phyloP scores from a whole-genome alignment of 2,888 invertebrate genomes.

The Quadroppia sp. region DNA sequence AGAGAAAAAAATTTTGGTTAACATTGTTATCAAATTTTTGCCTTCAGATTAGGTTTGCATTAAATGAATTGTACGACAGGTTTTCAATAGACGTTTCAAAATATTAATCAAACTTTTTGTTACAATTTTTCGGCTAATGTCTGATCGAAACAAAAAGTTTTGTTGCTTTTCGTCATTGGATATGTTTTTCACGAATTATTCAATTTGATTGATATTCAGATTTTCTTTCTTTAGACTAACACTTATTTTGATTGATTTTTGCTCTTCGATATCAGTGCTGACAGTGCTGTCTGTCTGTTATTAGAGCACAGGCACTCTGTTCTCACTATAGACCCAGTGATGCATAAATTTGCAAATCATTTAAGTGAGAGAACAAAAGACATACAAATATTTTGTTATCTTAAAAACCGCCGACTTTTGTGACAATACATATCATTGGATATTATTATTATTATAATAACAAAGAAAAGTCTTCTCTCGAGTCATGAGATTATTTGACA shows the following conservation, averaged over 20 bases:
- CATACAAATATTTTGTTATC: slow-evolving; percentile 27
- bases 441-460: no score
- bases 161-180: background rate
- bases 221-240: background rate
- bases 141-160: background rate
- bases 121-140: background rate
- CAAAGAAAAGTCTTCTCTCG: background rate
- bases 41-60: no score
- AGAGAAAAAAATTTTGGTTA: background rate
- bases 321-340: background rate
- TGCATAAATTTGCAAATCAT: slow-evolving; percentile 35
- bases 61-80: no score
- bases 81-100: no score
- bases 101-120: no score
- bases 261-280: background rate
- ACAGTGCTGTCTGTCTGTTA: background rate
- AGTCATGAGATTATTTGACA: slow-evolving; percentile 6
- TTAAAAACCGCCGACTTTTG: slow-evolving; percentile 18
- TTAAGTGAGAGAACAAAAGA: slow-evolving; percentile 16
- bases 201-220: slow-evolving; percentile 28
- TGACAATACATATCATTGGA: slow-evolving; percentile 14
- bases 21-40: no score
- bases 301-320: background rate
- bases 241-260: slow-evolving; percentile 34
- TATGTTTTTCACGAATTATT: slow-evolving; percentile 16